Conservation (phyloP, 1,140 invertebrate genomes). For the Euschistus heros region DNA sequence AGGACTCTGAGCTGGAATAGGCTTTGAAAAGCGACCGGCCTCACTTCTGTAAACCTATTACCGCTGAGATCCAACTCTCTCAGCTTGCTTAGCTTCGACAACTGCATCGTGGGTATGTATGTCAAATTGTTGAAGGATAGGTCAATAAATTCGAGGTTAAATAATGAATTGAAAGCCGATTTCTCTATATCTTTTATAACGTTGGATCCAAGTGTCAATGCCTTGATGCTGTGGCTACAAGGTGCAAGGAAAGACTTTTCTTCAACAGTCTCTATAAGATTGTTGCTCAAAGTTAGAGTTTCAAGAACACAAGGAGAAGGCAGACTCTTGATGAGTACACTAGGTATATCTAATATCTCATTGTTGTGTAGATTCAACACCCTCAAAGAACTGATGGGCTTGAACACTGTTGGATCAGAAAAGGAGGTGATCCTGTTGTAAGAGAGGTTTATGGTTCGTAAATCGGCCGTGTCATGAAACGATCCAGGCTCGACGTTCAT, state of each 20-base stretch:
- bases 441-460: constrained; percentile 62
- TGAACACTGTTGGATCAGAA: constrained; percentile 56
- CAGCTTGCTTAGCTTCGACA: constrained; percentile 63
- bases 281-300: constrained; percentile 56
- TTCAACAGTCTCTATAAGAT: constrained; percentile 55
- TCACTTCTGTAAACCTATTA: constrained; percentile 58
- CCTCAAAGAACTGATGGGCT: constrained; percentile 53
- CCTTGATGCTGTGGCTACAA: constrained; percentile 47
- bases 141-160: constrained; percentile 57
- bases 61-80: constrained; percentile 59
- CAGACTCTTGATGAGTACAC: constrained; percentile 43
- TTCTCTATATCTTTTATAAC: constrained; percentile 55
- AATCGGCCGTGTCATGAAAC: constrained; percentile 55
- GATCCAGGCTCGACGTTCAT: constrained; percentile 54
- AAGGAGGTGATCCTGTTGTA: constrained; percentile 62
- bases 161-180: constrained; percentile 54
- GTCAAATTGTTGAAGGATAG: constrained; percentile 73
- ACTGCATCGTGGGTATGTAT: constrained; percentile 56
- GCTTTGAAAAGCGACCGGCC: constrained; percentile 64
- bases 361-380: constrained; percentile 61
- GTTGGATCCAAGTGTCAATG: constrained; percentile 56
- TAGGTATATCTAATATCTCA: constrained; percentile 62
- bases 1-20: constrained; percentile 63
- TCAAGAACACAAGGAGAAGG: constrained; percentile 46
- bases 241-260: constrained; percentile 51